Percentiles rank a stretch among this genome's conserved stretches.
These are phyloP conservation scores for Peromyscus californicus DNA, from an alignment of 2,113 vertebrate genomes.

Conservation along the genomic window DNA sequence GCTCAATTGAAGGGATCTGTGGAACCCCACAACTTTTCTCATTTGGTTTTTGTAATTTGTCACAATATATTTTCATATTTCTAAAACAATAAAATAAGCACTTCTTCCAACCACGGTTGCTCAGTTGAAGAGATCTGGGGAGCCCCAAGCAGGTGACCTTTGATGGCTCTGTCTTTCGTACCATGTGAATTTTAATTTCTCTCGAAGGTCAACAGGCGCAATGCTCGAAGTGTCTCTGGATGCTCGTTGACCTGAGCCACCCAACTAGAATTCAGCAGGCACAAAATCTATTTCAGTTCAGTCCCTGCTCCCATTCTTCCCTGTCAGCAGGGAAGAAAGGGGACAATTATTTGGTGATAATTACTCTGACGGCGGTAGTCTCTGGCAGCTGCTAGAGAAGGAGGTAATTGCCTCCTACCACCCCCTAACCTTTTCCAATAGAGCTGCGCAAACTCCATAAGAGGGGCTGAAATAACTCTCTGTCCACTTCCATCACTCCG, in stretches of 20 bases:
- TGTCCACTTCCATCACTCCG: conserved; percentile 61
- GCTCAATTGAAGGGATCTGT: conserved; percentile 2
- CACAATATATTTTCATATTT: too few relatives aligned
- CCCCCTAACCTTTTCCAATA: conserved; percentile 67
- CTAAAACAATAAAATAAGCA: too few relatives aligned
- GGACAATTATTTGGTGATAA: conserved; percentile 82
- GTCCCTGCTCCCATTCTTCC: conserved; percentile 66
- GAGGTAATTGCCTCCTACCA: conserved; percentile 76
- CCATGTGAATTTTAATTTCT: conserved; percentile 41
- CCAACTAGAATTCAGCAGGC: not conserved
- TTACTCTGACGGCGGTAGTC: conserved; percentile 79
- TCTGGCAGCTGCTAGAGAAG: conserved; percentile 79
- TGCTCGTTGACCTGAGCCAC: conserved; percentile 55
- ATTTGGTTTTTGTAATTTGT: too few relatives aligned
- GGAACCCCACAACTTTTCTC: too few relatives aligned
- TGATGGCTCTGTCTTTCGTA: not conserved
- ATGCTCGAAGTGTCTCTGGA: not conserved
- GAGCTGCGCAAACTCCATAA: conserved; percentile 65
- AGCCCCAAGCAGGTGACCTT: conserved; percentile 10
- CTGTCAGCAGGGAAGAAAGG: conserved; percentile 77
- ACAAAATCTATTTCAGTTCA: conserved; percentile 68
- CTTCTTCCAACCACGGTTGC: not conserved
- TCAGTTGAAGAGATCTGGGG: conserved; percentile 29
- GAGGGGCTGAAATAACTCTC: conserved; percentile 76
- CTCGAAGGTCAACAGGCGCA: conserved; percentile 20